Percentiles rank a stretch among this genome's conserved stretches.
phyloP scores from a whole-genome alignment of 2,797 vertebrate species.

The Falco peregrinus region DNA sequence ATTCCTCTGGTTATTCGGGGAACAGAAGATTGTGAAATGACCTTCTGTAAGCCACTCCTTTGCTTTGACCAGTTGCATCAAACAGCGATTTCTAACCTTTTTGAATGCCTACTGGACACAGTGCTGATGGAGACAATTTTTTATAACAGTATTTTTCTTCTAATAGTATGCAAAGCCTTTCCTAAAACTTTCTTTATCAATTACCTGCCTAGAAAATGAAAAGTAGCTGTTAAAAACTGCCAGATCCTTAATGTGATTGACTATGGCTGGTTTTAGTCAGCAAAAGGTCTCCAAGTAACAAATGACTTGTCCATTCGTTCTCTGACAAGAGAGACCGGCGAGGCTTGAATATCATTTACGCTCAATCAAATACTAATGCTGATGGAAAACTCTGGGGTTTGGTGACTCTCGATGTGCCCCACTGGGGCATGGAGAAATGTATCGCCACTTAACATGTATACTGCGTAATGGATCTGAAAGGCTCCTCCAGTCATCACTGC shows the following conservation, averaged over 20 bases:
- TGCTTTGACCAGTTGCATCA: neutral
- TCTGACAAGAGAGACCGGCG: slow-evolving; percentile 1
- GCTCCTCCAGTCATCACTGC: neutral
- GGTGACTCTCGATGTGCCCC: neutral
- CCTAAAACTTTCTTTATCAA: slow-evolving; percentile 39
- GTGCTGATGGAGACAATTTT: neutral
- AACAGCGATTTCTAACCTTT: neutral
- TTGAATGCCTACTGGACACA: neutral
- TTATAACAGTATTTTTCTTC: neutral
- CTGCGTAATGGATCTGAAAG: neutral
- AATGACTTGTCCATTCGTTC: slow-evolving; percentile 42
- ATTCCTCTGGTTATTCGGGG: neutral
- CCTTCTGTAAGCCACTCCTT: neutral
- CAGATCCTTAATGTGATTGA: slow-evolving; percentile 57
- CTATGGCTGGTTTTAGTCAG: slow-evolving; percentile 36
- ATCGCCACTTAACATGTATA: neutral
- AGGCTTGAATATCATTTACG: neutral
- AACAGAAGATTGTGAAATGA: neutral
- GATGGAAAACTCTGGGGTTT: slow-evolving; percentile 15
- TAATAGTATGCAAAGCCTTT: neutral
- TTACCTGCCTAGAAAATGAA: slow-evolving; percentile 46
- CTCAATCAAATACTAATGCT: slow-evolving; percentile 39
- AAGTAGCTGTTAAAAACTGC: slow-evolving; percentile 11
- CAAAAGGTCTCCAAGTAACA: slow-evolving; percentile 54
- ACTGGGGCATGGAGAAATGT: neutral